These are phyloP conservation scores for Anguilla megastoma DNA, from an alignment of 2,797 vertebrate species.

Conservation along the genomic window DNA sequence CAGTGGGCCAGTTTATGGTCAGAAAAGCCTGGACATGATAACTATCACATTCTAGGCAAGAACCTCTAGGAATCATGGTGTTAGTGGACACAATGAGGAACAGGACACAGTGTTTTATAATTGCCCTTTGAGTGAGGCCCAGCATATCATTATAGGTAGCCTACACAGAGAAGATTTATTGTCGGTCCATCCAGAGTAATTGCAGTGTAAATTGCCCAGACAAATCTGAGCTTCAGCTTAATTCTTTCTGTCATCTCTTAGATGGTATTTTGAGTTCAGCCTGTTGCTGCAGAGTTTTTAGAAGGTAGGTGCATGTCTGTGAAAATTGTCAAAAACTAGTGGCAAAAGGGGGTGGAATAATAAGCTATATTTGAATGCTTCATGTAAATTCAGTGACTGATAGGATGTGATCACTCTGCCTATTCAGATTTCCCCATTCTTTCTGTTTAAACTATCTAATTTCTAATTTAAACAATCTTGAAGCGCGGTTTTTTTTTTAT, in stretches of 20 bases:
- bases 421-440: too few relatives aligned
- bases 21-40: background rate
- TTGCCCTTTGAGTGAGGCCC: background rate
- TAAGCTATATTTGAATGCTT: background rate
- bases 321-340: too few relatives aligned
- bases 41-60: background rate
- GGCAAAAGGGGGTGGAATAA: background rate
- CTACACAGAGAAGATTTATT: background rate
- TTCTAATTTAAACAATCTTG: too few relatives aligned
- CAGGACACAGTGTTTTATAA: background rate
- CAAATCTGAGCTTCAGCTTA: background rate
- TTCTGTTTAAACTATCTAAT: too few relatives aligned
- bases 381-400: background rate
- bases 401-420: background rate
- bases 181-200: background rate
- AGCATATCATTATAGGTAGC: background rate
- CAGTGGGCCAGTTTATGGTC: background rate
- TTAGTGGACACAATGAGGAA: background rate
- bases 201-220: background rate
- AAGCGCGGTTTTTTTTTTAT: too few relatives aligned
- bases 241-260: background rate
- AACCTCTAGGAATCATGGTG: background rate
- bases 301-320: too few relatives aligned
- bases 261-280: background rate
- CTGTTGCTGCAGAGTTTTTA: background rate